Evolutionary conservation across 2,113 vertebrate species (phyloP).

Genomic region (Craseonycteris thonglongyai): DNA sequence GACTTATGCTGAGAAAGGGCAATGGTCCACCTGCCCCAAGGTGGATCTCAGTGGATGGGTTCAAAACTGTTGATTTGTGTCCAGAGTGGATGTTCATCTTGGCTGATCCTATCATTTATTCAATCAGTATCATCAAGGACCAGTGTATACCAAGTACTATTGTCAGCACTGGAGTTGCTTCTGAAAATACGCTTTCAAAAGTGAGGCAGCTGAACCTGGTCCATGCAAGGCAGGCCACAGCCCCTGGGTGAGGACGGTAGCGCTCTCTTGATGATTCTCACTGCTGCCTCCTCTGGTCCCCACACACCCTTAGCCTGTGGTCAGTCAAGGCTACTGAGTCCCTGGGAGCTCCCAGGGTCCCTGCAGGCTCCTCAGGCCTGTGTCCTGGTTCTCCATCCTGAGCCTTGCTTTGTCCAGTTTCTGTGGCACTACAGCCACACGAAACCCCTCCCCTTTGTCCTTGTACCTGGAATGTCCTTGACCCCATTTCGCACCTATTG

Average conservation of each 20-base stretch:
- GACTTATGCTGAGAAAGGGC: not conserved
- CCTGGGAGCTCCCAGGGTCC: not conserved
- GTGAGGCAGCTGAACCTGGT: not conserved
- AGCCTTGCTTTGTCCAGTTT: not conserved
- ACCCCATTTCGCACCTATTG: not conserved
- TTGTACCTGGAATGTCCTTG: not conserved
- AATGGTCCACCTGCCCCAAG: not conserved
- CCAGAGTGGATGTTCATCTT: not conserved
- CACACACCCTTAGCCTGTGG: not conserved
- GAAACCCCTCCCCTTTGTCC: not conserved
- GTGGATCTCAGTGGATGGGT: not conserved
- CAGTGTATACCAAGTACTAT: not conserved
- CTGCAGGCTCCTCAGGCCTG: not conserved
- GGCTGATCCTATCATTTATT: not conserved
- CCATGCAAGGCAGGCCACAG: too few relatives aligned
- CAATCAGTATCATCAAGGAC: not conserved
- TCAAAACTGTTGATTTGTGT: not conserved
- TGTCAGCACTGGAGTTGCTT: not conserved
- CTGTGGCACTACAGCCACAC: rapidly evolving
- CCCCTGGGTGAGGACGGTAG: not conserved
- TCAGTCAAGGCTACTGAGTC: not conserved
- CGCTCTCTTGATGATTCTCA: not conserved
- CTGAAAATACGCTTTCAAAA: not conserved
- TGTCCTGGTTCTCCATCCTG: not conserved
- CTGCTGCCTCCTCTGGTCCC: not conserved